A percentile compares a stretch with the other conserved stretches of the same genome.
Evolutionary conservation across 2,797 vertebrate species (phyloP).

Genomic region (Mus minutoides): DNA sequence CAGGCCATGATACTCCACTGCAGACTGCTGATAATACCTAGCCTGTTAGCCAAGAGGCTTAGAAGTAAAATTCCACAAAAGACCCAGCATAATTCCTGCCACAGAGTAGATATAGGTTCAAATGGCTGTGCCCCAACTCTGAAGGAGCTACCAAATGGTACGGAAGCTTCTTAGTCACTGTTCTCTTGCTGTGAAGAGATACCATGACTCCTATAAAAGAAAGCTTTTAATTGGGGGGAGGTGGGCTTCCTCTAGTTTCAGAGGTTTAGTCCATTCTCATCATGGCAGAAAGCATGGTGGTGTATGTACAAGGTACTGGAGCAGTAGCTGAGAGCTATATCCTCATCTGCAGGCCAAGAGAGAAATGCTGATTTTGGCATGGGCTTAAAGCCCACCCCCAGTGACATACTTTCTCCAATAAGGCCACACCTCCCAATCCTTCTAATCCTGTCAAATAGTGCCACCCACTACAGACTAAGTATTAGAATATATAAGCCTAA

Average conservation of each 20-base stretch:
- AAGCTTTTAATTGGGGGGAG: neutral
- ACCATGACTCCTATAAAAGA: neutral
- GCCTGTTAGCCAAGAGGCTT: neutral
- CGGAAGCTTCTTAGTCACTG: neutral
- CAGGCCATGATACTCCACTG: neutral
- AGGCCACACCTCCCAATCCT: neutral
- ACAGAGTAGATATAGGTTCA: neutral
- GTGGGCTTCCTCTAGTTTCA: neutral
- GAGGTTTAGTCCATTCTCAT: neutral
- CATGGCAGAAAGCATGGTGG: neutral
- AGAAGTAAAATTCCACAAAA: conserved; percentile 37
- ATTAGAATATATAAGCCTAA: neutral
- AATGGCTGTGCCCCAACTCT: neutral
- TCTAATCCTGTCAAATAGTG: neutral
- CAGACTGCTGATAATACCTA: neutral
- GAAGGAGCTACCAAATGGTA: neutral
- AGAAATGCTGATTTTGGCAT: neutral
- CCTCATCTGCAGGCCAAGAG: neutral
- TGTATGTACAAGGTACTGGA: neutral
- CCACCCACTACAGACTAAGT: neutral
- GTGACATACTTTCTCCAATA: neutral
- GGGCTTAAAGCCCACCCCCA: neutral
- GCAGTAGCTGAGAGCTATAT: neutral
- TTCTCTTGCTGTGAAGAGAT: neutral
- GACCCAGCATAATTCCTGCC: neutral